Evolutionary conservation across 2,113 vertebrate genomes (phyloP), one percentile per base, ranked within the genome.

Genomic region (Halcyon senegalensis): DNA sequence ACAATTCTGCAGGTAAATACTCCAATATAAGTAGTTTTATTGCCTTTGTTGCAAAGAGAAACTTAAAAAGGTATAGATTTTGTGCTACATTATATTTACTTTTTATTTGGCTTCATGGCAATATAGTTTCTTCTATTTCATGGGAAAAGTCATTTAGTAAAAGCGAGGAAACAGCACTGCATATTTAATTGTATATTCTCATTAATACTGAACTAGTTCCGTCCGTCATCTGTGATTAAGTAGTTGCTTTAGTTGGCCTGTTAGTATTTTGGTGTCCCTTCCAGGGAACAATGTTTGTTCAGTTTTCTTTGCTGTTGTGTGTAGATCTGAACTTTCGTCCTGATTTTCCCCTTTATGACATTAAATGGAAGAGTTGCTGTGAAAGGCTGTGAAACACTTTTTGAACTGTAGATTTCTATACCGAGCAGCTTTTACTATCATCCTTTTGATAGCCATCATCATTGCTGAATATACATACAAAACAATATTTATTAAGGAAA

Each of bases 371-470:
- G 24, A 68, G 18, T 73, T 79, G 5, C 37, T 59, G 1, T 80
- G 41, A 48, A 66, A 81, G 43, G 28, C 44, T 53, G 3, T 30
- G 28, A 23, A 82, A 80, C 21, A 25, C 8, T 18, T 92, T 79
- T 87, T 51, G 5, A 39, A 6, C 16, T 58, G 9, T 7, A 28
- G 48, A 50, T 58, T 50, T 55, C 35, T 70, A 2, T 12, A 72
- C 16, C 13, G 48, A 58, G 11, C 14, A 60, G 7, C 16, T 78
- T 69, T 72, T 63, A 35, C 5, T 74, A 0, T 46, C 86, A 4
- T n/a, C 2, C 3, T 62, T 80, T 84, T 5, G 33, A 6, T 78
- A 77, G 24, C 7, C 3, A 2, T 68, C 1, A 0, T 50, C 37
- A 16, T 30, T 84, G 25, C 13, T 77, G 28, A n/a, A n/a, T 74